Evolutionary conservation across 2,113 vertebrate species (phyloP).

Genomic region (Cavia porcellus): DNA sequence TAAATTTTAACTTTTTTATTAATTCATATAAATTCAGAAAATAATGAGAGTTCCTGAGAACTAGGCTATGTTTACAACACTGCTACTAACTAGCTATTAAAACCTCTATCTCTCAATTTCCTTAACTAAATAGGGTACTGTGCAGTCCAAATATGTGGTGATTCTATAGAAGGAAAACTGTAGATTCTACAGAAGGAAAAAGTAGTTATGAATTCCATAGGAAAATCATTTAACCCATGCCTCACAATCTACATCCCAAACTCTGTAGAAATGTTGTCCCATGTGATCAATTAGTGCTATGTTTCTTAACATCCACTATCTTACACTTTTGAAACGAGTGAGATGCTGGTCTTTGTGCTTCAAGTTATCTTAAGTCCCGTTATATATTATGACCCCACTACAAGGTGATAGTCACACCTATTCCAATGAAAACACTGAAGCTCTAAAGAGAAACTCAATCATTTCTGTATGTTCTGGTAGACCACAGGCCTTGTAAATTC

Average conservation of each 20-base stretch:
- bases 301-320: not conserved
- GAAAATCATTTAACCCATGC: not conserved
- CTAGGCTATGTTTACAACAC: not conserved
- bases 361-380: not conserved
- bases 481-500: not conserved
- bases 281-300: not conserved
- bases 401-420: not conserved
- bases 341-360: not conserved
- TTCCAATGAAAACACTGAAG: not conserved
- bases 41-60: not conserved
- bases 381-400: fast-evolving
- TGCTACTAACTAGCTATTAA: not conserved
- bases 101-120: not conserved
- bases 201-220: not conserved
- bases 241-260: not conserved
- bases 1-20: not conserved
- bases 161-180: not conserved
- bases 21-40: not conserved
- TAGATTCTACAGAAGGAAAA: not conserved
- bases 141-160: not conserved
- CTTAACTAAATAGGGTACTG: not conserved
- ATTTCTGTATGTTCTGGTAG: not conserved
- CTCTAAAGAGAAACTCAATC: not conserved
- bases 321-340: fast-evolving
- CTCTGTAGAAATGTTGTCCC: not conserved